Evolutionary conservation across 2,797 vertebrate species (phyloP).

Genomic region (Nyctibius grandis): DNA sequence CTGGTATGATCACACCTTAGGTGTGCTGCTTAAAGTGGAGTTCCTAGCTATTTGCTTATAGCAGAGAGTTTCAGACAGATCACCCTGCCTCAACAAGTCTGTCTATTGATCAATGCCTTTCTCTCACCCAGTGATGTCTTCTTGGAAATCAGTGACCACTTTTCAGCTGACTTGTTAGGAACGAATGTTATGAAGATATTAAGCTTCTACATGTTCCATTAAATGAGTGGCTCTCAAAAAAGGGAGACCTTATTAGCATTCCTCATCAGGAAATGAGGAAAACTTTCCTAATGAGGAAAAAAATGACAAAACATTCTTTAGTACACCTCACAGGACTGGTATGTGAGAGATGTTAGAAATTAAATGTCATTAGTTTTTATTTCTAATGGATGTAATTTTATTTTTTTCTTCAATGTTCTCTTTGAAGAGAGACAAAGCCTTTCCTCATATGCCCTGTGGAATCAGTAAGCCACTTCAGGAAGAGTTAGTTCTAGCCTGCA

Average conservation of each 20-base stretch:
- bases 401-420: not conserved
- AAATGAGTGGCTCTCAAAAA: not conserved
- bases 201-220: not conserved
- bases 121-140: not conserved
- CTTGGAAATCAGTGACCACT: not conserved
- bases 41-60: not conserved
- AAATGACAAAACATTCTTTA: not conserved
- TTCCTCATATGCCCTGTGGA: not conserved
- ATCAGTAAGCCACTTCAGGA: not conserved
- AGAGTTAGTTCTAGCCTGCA: not conserved
- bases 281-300: not conserved
- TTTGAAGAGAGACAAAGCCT: not conserved
- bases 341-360: not conserved
- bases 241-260: not conserved
- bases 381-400: not conserved
- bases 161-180: not conserved
- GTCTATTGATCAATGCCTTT: not conserved
- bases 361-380: not conserved
- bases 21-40: not conserved
- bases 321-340: not conserved
- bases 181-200: not conserved
- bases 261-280: not conserved
- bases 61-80: not conserved
- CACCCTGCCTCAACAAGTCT: not conserved
- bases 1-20: not conserved